Base-by-base conservation (phyloP, 30 jellyfish, hydroid and myxozoan genomes). In the Sanderia malayensis region DNA sequence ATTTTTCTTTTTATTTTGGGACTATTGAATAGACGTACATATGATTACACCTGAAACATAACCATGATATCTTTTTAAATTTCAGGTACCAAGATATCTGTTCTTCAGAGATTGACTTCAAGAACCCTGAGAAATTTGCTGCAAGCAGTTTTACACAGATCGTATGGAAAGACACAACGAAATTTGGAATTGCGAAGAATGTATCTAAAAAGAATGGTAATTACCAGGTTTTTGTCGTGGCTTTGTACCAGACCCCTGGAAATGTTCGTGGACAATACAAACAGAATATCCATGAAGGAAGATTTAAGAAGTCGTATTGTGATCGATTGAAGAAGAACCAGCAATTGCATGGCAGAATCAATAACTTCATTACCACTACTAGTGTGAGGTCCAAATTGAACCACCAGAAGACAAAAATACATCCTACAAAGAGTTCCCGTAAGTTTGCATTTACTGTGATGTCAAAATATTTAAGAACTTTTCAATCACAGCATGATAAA, bases 71-170 rank as follows among this genome's bases (percentile, higher is more conserved):
- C n/a, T 33, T n/a, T 4, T 21, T 11, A 2, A 6, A 33, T 28
- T 70, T 31, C 80, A 93, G 99, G 99, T 93, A 93, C 82, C 80
- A 93, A 62, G 94, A 86, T 20, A 95, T 93, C 21, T 93, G 99
- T 63, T 45, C 45, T 33, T 85, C 93, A 61, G 31, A 79, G 20
- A 85, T 80, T 58, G 94, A 80, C 63, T 86, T 82, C 58, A 85
- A 81, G 30, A 71, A 85, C 24, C 91, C 78, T 3, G 95, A 81
- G 44, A 71, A 85, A 20, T 4, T 8, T 7, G 31, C 28, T 0
- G 86, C 94, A 8, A 64, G 94, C 37, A 82, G 94, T 22, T 85
- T 85, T 55, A 44, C 88, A 22, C 89, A 76, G 37, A 30, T 76
- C 47, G 64, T 85, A 0, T 85, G 95, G 95, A 85, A 70, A 45